Evolutionary conservation across 2,888 invertebrate genomes (phyloP).

Genomic region (Drosophila birchii): DNA sequence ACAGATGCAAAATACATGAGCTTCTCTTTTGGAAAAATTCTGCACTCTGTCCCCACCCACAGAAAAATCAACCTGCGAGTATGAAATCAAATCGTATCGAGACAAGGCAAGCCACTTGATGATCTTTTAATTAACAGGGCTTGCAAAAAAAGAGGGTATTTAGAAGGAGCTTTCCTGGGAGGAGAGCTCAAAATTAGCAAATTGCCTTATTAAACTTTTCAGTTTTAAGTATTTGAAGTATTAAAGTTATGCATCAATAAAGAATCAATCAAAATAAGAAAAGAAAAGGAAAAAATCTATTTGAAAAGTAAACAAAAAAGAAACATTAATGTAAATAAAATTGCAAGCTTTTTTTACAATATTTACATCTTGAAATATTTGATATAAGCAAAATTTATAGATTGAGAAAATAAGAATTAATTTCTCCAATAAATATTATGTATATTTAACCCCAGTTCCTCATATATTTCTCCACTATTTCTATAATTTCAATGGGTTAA

Average conservation of each 20-base stretch:
- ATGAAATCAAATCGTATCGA: constrained; percentile 1
- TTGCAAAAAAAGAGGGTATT: not conserved
- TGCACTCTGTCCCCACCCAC: not conserved
- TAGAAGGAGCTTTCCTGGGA: not conserved
- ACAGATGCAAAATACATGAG: constrained; percentile 26
- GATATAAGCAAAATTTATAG: no score
- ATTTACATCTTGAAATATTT: not conserved
- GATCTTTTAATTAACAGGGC: constrained; percentile 34
- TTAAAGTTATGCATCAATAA: no score
- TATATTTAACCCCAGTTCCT: not conserved
- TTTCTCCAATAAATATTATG: not conserved
- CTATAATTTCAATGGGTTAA: not conserved
- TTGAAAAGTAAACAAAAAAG: not conserved
- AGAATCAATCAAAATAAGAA: not conserved
- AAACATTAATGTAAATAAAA: no score
- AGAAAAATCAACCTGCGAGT: constrained; percentile 13
- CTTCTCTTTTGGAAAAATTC: constrained; percentile 12
- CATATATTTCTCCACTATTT: no score
- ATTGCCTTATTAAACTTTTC: not conserved
- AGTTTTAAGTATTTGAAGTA: not conserved
- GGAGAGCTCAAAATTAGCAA: not conserved
- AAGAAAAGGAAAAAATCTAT: not conserved
- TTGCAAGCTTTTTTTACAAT: not conserved
- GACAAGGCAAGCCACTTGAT: constrained; percentile 20
- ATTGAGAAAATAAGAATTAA: not conserved